phyloP scores from a whole-genome alignment of 2,888 invertebrate species.

The Halocaridina rubra region DNA sequence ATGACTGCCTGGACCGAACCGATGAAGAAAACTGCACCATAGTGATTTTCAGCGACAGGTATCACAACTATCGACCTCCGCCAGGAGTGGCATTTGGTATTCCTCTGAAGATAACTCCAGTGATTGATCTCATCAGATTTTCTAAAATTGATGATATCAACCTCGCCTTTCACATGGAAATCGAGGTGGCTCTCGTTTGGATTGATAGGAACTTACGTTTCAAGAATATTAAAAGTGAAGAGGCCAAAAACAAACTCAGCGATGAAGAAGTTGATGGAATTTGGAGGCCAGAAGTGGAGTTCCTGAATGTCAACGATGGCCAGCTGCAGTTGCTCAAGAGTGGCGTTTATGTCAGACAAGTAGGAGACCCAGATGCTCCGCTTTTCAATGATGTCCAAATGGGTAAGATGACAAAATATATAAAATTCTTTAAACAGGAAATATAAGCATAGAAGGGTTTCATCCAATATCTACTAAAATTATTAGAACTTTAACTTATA shows the following conservation, averaged over 20 bases:
- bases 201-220: conserved; percentile 4
- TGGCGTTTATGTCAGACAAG: neutral
- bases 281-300: conserved; percentile 29
- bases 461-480: no score
- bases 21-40: conserved; percentile 29
- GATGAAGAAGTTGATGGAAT: neutral
- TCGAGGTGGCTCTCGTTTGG: conserved; percentile 23
- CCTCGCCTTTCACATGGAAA: conserved; percentile 31
- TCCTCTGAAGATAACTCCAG: neutral
- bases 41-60: conserved; percentile 6
- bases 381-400: conserved; percentile 3
- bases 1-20: conserved; percentile 28
- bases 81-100: conserved; percentile 1
- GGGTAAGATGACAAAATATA: no score
- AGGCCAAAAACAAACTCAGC: conserved; percentile 20
- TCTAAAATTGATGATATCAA: conserved; percentile 29
- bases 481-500: no score
- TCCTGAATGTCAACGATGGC: conserved; percentile 35
- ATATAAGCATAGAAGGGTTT: no score
- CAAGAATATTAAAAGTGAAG: conserved; percentile 13
- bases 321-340: conserved; percentile 6
- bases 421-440: no score
- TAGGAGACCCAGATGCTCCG: neutral
- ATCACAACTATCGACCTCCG: conserved; percentile 25
- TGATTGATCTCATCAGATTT: conserved; percentile 15